phyloP scores from a whole-genome alignment of 2,888 invertebrate species.

The Nomada goodeniana region DNA sequence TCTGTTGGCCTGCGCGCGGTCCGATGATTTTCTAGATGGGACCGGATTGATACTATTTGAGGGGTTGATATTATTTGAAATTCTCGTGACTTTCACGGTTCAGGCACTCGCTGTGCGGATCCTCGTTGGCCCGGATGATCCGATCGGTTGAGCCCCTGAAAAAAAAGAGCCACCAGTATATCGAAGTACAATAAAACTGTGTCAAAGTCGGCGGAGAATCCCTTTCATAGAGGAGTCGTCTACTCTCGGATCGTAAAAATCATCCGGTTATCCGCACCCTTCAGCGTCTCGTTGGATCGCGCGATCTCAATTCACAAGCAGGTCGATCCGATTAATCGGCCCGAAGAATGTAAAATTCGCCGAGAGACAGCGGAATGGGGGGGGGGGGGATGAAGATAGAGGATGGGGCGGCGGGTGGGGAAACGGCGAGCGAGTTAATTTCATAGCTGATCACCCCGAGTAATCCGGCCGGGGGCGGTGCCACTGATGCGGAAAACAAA shows the following conservation, averaged over 20 bases:
- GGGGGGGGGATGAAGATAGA: not conserved
- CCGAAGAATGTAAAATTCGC: conserved; percentile 56
- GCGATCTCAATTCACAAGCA: conserved; percentile 31
- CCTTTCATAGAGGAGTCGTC: no score
- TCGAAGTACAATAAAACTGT: no score
- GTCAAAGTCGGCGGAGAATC: no score
- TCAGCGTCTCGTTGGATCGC: not conserved
- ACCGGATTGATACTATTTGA: not conserved
- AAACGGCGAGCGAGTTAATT: conserved; percentile 80
- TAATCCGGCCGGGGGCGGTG: conserved; percentile 81
- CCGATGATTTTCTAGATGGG: not conserved
- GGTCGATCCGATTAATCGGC: conserved; percentile 49
- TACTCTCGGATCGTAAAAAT: not conserved
- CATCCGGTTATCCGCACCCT: not conserved
- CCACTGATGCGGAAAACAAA: conserved; percentile 83
- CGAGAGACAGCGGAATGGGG: not conserved
- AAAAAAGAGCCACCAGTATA: no score
- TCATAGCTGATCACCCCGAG: conserved; percentile 84
- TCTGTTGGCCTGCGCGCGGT: not conserved
- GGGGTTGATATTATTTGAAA: not conserved
- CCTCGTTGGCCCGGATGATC: no score
- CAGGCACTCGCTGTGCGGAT: no score
- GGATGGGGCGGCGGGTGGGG: conserved; percentile 52
- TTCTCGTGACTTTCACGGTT: not conserved
- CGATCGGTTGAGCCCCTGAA: no score